Evolutionary conservation across 2,888 invertebrate species (phyloP), one percentile per base, ranked within the genome.

Genomic region (Dasypogon diadema): DNA sequence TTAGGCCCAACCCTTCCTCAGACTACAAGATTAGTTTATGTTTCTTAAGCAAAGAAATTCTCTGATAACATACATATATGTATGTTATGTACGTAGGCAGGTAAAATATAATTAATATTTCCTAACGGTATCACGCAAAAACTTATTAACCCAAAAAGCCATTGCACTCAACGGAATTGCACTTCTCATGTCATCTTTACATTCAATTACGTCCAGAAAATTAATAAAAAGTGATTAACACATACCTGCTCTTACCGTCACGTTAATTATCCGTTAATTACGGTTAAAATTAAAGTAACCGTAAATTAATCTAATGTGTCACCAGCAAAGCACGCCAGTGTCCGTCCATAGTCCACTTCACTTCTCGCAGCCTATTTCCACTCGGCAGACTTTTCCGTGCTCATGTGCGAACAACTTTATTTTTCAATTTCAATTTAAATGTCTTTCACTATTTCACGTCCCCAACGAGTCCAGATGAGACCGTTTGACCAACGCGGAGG

Each of bases 211-310:
- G 65, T 26, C 34, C 70, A 14, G 22, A 34, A 21, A 70, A 70
- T 70, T 54, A 70, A 70, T 70, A 70, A 70, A 70, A 21, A n/a
- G 54, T 34, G 54, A 70, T 70, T 70, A 70, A 46, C 54, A 70
- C 18, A 34, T 34, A 70, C 34, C 34, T 54, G 51, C 51, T 54
- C 54, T 54, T 14, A 51, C 30, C 21, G 34, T 54, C 18, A 14
- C 18, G 70, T 54, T 70, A 70, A 70, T 70, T 70, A 70, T 24
- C 70, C 70, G 70, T 70, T 70, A 70, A 70, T 70, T 70, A 54
- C 70, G 54, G 70, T 70, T 70, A 54, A 70, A 70, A 30, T 70
- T 70, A 54, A 70, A 70, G 34, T 12, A 54, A 34, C 54, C 70
- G 70, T 70, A 54, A 70, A 70, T 54, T 54, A 21, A 70, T 70